These are phyloP conservation scores for Epirrhoe alternata DNA, from an alignment of 2,888 invertebrate species.

Conservation along the genomic window DNA sequence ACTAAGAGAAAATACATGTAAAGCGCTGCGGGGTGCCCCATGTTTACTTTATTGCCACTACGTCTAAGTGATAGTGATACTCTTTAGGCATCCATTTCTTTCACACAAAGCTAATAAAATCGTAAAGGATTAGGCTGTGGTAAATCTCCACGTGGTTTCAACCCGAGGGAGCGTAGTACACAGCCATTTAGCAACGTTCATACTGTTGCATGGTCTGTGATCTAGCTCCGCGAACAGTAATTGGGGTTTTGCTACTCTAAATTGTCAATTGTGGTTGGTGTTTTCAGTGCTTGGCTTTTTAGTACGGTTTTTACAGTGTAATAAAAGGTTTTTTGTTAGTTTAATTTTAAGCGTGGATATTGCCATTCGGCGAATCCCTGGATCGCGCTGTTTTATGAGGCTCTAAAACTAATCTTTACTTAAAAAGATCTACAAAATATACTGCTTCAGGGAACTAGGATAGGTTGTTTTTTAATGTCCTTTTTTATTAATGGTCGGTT, in stretches of 20 bases:
- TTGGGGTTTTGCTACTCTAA: slow-evolving; percentile 39
- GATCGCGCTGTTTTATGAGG: slow-evolving; percentile 24
- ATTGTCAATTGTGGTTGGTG: slow-evolving; percentile 40
- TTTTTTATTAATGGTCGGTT: not conserved
- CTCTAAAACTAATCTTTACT: slow-evolving; percentile 31
- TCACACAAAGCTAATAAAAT: slow-evolving; percentile 31
- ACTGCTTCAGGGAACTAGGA: slow-evolving; percentile 4
- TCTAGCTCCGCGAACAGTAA: slow-evolving; percentile 36
- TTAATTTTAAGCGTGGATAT: slow-evolving; percentile 30
- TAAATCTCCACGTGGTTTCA: slow-evolving; percentile 27
- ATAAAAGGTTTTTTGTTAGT: slow-evolving; percentile 34
- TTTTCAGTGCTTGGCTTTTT: slow-evolving; percentile 28
- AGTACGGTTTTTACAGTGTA: slow-evolving; percentile 30
- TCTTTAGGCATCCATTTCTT: not conserved
- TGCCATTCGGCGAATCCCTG: slow-evolving; percentile 14
- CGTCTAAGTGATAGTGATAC: not conserved
- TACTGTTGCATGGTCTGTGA: slow-evolving; percentile 27
- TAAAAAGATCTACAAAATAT: slow-evolving; percentile 21
- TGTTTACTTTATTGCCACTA: not conserved
- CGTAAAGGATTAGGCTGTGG: slow-evolving; percentile 25
- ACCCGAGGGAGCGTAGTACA: not conserved
- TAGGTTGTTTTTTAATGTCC: not conserved
- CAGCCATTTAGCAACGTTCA: slow-evolving; percentile 4
- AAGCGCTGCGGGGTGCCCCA: too few relatives aligned
- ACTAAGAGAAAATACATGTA: too few relatives aligned